phyloP scores from a whole-genome alignment of 2,113 vertebrate genomes.

The Perca fluviatilis region DNA sequence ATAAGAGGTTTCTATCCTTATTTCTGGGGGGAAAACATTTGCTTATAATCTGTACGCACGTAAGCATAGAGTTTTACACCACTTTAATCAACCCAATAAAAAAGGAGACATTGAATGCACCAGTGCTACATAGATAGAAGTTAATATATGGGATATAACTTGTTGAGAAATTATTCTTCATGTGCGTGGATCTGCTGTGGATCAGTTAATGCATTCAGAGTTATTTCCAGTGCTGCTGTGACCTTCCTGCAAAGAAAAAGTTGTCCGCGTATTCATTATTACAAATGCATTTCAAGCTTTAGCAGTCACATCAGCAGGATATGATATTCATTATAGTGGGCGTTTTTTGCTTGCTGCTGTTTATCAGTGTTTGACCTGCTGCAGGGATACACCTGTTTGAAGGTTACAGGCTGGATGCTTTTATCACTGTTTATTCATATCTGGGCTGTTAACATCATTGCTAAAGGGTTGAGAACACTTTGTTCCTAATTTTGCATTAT shows the following conservation, averaged over 20 bases:
- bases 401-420: conserved; percentile 29
- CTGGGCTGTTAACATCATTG: background rate
- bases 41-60: background rate
- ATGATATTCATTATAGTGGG: conserved; percentile 61
- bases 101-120: background rate
- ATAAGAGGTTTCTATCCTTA: background rate
- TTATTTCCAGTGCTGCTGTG: conserved; percentile 54
- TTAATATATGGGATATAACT: background rate
- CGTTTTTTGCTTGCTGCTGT: conserved; percentile 46
- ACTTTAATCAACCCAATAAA: background rate
- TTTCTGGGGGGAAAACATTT: background rate
- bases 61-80: background rate
- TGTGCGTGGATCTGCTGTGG: conserved; percentile 32
- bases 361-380: conserved; percentile 39
- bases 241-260: conserved; percentile 72
- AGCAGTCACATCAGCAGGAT: conserved; percentile 44
- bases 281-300: conserved; percentile 63
- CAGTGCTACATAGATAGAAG: background rate
- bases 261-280: conserved; percentile 60
- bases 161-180: conserved; percentile 5
- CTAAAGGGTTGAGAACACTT: conserved; percentile 77
- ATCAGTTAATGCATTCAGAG: conserved; percentile 51
- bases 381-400: conserved; percentile 22
- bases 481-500: background rate
- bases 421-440: background rate